Conservation (phyloP, 2,888 invertebrate genomes). For the Tenthredo notha region DNA sequence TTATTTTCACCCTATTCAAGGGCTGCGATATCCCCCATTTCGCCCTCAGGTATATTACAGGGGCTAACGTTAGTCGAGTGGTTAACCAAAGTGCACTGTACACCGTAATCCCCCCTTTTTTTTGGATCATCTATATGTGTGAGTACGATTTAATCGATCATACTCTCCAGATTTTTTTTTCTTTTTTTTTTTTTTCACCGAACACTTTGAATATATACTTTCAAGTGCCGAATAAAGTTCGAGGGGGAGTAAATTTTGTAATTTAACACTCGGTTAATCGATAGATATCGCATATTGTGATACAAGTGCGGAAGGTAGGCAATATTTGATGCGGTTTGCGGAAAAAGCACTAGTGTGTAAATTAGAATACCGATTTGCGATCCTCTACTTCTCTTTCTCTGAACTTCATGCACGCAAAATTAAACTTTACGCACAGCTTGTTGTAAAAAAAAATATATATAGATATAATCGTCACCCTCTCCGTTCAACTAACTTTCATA, state of each 20-base stretch:
- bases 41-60: neutral
- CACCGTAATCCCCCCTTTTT: slow-evolving; percentile 1
- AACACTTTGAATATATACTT: slow-evolving; percentile 29
- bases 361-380: too few relatives aligned
- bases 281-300: neutral
- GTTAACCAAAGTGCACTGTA: neutral
- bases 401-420: too few relatives aligned
- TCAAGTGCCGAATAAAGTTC: slow-evolving; percentile 1
- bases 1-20: neutral
- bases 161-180: neutral
- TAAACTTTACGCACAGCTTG: too few relatives aligned
- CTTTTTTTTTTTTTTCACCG: slow-evolving; percentile 6
- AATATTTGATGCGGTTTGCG: too few relatives aligned
- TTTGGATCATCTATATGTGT: neutral
- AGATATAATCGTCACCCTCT: neutral
- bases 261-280: neutral
- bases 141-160: neutral
- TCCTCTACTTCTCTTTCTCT: too few relatives aligned
- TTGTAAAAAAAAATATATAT: too few relatives aligned
- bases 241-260: neutral
- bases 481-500: neutral
- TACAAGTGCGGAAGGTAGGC: too few relatives aligned
- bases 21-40: too few relatives aligned
- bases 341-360: too few relatives aligned
- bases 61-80: slow-evolving; percentile 8